Conservation (phyloP, 2,888 invertebrate genomes). For the Leptinotarsa peninsularis region DNA sequence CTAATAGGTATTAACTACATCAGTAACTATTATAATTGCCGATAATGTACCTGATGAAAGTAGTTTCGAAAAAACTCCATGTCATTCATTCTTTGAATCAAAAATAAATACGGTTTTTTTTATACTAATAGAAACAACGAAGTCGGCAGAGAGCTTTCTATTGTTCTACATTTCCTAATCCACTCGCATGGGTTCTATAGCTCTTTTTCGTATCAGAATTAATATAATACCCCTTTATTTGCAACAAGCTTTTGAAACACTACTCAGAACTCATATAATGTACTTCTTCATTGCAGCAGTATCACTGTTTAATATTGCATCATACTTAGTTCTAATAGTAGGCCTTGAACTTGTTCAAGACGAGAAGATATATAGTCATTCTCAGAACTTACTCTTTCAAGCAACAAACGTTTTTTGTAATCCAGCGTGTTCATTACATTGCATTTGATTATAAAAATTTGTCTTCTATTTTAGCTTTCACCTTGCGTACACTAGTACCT, state of each 20-base stretch:
- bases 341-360: conserved; percentile 8
- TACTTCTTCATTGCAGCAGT: not conserved
- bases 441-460: not conserved
- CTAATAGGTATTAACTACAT: conserved; percentile 3
- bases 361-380: conserved; percentile 8
- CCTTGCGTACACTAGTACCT: not conserved
- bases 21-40: too few relatives aligned
- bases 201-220: not conserved
- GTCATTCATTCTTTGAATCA: too few relatives aligned
- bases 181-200: too few relatives aligned
- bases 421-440: not conserved
- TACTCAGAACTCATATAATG: not conserved
- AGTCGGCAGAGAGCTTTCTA: too few relatives aligned
- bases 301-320: conserved; percentile 1
- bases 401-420: too few relatives aligned
- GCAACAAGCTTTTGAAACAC: not conserved
- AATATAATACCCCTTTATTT: not conserved
- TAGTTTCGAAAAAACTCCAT: too few relatives aligned
- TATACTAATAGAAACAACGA: too few relatives aligned
- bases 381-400: not conserved
- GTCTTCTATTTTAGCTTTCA: not conserved
- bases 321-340: conserved; percentile 1
- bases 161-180: not conserved
- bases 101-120: too few relatives aligned
- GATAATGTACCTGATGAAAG: too few relatives aligned